Evolutionary conservation across 2,113 vertebrate genomes (phyloP).

Genomic region (Leptosomus discolor): DNA sequence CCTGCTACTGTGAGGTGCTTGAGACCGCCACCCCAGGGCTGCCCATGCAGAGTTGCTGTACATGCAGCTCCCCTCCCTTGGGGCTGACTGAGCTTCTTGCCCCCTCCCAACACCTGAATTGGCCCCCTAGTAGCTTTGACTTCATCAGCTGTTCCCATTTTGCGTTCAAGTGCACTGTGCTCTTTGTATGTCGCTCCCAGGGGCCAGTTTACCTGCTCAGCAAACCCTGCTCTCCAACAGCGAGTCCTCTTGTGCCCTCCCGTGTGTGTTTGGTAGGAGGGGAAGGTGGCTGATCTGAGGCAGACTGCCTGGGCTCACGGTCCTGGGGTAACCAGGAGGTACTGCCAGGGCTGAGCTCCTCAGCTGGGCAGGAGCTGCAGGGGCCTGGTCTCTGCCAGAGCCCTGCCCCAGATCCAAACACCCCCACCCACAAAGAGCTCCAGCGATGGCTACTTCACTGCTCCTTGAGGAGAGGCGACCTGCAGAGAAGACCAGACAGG

Average conservation of each 20-base stretch:
- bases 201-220: not conserved
- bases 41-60: not conserved
- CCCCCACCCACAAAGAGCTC: not conserved
- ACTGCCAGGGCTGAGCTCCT: not conserved
- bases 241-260: not conserved
- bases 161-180: not conserved
- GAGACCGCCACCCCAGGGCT: not conserved
- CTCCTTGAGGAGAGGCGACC: not conserved
- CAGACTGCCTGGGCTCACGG: not conserved
- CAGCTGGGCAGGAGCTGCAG: not conserved
- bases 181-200: not conserved
- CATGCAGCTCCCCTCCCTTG: not conserved
- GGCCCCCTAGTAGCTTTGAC: accelerated
- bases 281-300: not conserved
- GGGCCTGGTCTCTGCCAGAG: not conserved
- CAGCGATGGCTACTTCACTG: not conserved
- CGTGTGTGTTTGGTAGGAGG: not conserved
- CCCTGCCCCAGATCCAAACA: not conserved
- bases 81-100: not conserved
- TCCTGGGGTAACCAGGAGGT: accelerated
- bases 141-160: not conserved
- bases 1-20: not conserved
- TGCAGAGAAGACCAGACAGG: not conserved
- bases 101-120: not conserved
- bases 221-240: too few species aligned